Evolutionary conservation across 2,888 invertebrate genomes (phyloP), one percentile per base, ranked within the genome.

Genomic region (Mycalesis mineus): DNA sequence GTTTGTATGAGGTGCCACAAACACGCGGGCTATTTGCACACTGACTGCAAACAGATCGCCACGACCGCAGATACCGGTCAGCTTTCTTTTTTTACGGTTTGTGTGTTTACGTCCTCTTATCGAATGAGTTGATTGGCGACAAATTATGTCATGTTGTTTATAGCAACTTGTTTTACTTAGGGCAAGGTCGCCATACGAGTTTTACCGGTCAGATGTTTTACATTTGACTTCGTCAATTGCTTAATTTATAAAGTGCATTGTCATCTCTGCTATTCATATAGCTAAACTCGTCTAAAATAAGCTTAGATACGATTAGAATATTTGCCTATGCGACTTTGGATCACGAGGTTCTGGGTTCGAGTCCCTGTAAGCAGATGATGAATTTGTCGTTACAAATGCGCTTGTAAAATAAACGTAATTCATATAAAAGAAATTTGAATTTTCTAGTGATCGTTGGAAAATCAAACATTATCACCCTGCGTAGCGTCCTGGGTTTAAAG

Each of bases 101-200:
- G 17, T 33, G 6, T 33, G 33, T 48, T 48, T 49, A 22, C 13
- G 22, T 22, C 7, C 37, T 37, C 17, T 37, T 49, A 37, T 37
- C 36, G 17, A 13, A 55, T 49, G 31, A n/a, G 48, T 40, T 37
- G 56, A 56, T 56, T 50, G 44, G 44, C n/a, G 36, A 55, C 49
- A 41, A 50, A 51, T 40, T 50, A 11, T 56, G 44, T 29, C 15
- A 42, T 36, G 42, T 40, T 42, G 36, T 55, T 56, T 37, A 37
- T 41, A 42, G 28, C 13, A 37, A 37, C 41, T 33, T 55, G 41
- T 50, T 39, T 29, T 37, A 37, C 28, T 50, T 8, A 29, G 33
- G 29, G 56, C 50, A 50, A 56, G 50, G 56, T 56, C 56, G 37
- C 11, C n/a, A 36, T 39, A 15, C 56, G 42, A 50, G 50, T 56